These are phyloP conservation scores for Centropristis striata DNA, from an alignment of 2,113 vertebrate genomes.

Conservation along the genomic window DNA sequence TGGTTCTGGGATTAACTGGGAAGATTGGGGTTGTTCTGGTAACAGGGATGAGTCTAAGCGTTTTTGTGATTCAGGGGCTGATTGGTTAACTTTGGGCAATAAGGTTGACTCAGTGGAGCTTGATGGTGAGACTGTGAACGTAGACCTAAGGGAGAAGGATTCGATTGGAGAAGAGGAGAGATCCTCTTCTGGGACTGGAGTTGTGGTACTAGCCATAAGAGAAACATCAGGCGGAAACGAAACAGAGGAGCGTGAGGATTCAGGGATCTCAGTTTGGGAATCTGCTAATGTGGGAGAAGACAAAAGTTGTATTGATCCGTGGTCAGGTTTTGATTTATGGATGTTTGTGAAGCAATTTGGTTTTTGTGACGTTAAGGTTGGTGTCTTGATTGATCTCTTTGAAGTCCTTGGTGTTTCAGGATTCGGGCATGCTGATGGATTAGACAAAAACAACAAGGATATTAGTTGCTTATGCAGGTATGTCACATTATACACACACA, in stretches of 20 bases:
- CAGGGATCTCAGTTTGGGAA: conserved; percentile 37
- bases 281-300: conserved; percentile 28
- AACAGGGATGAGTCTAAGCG: conserved; percentile 28
- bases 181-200: conserved; percentile 23
- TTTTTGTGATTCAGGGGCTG: conserved; percentile 23
- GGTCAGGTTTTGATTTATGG: conserved; percentile 38
- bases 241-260: background rate
- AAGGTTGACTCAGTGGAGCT: conserved; percentile 50
- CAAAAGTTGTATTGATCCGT: conserved; percentile 23
- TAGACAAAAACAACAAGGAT: conserved; percentile 8
- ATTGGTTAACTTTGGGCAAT: conserved; percentile 52
- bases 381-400: conserved; percentile 45
- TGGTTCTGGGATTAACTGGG: conserved; percentile 35
- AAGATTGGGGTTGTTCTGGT: conserved; percentile 38
- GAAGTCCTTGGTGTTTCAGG: conserved; percentile 41
- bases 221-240: conserved; percentile 19
- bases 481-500: background rate
- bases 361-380: conserved; percentile 28
- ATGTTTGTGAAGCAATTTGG: conserved; percentile 18
- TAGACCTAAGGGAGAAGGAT: conserved; percentile 54
- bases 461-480: conserved; percentile 8
- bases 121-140: conserved; percentile 58
- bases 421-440: conserved; percentile 15
- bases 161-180: conserved; percentile 22
- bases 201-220: conserved; percentile 2